Conservation (phyloP, 2,797 vertebrate species). For the Pelochelys cantorii region DNA sequence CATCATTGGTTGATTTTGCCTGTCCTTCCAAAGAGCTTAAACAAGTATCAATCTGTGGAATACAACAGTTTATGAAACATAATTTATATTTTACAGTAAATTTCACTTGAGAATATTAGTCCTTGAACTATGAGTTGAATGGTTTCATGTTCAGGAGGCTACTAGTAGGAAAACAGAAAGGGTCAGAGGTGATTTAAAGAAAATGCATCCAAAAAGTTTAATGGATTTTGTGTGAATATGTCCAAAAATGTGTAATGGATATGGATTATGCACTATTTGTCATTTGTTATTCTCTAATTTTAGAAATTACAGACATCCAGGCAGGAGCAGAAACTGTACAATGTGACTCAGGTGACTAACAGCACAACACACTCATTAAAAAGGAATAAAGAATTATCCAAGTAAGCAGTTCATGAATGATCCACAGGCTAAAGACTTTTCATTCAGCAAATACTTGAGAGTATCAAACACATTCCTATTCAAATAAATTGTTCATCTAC, state of each 20-base stretch:
- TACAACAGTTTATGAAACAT: background rate
- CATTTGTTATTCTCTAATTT: background rate
- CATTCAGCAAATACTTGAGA: background rate
- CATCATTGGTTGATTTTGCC: background rate
- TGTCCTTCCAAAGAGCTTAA: background rate
- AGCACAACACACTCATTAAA: background rate
- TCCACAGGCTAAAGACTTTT: background rate
- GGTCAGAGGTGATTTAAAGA: background rate
- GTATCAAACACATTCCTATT: background rate
- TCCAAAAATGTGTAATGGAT: background rate
- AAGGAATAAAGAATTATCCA: background rate
- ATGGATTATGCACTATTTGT: background rate
- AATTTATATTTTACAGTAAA: background rate
- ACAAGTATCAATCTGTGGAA: background rate
- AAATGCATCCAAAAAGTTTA: background rate
- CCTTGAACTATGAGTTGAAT: background rate
- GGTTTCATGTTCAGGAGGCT: background rate
- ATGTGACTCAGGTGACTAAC: background rate
- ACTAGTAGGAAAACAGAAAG: background rate
- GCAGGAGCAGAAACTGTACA: background rate
- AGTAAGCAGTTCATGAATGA: background rate
- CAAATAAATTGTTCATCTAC: no score
- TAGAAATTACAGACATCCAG: background rate
- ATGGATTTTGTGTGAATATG: background rate
- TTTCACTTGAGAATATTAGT: background rate